These are phyloP conservation scores for Malaclemys terrapin DNA, from an alignment of 2,113 vertebrate species.

Conservation along the genomic window DNA sequence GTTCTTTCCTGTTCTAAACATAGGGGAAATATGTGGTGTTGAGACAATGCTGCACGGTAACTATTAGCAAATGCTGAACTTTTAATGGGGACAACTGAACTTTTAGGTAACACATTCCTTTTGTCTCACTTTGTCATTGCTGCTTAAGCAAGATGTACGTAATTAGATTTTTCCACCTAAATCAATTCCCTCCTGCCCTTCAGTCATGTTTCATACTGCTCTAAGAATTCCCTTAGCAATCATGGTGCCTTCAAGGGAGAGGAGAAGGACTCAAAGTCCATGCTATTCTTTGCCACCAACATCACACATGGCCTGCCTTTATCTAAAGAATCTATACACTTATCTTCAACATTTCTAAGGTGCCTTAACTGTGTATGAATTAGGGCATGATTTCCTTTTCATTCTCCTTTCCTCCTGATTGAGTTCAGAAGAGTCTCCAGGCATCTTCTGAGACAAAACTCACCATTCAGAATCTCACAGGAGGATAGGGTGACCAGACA, in stretches of 20 bases:
- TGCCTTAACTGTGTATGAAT: background rate
- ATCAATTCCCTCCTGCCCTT: background rate
- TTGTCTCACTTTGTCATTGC: fast-evolving
- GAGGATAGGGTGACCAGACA: background rate
- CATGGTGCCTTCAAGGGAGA: background rate
- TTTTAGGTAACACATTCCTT: background rate
- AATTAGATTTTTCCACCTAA: background rate
- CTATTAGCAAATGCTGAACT: background rate
- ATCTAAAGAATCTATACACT: fast-evolving
- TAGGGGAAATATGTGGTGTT: background rate
- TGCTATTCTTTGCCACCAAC: background rate
- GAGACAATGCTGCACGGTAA: background rate
- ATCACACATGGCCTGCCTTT: background rate
- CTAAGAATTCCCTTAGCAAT: background rate
- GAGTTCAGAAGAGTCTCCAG: background rate
- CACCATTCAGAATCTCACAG: background rate
- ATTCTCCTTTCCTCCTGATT: background rate
- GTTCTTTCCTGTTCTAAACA: background rate
- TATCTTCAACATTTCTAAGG: background rate
- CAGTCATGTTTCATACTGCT: background rate
- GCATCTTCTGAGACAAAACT: background rate
- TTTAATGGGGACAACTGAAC: background rate
- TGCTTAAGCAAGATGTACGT: background rate
- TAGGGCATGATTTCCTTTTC: fast-evolving
- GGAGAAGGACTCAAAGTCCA: background rate